These are phyloP conservation scores for Vulpes vulpes DNA, from an alignment of 2,113 vertebrate genomes.

Conservation along the genomic window DNA sequence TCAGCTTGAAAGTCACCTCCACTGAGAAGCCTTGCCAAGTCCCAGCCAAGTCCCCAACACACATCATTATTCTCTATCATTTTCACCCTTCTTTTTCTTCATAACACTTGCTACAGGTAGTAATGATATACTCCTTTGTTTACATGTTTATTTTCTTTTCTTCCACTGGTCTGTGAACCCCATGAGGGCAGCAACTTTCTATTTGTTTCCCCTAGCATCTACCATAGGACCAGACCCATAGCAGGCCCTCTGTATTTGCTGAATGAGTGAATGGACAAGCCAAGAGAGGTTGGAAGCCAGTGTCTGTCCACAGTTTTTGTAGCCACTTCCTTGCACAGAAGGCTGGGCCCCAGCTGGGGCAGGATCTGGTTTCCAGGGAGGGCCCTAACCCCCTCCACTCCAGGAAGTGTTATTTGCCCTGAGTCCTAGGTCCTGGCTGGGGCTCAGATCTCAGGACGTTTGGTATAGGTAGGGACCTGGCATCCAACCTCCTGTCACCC, in stretches of 20 bases:
- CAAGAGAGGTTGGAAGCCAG: background rate
- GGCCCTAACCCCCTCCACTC: background rate
- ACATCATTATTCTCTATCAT: background rate
- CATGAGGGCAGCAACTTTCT: background rate
- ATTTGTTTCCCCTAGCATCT: background rate
- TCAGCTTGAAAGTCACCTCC: background rate
- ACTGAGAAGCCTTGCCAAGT: background rate
- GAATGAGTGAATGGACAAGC: background rate
- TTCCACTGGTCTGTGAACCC: background rate
- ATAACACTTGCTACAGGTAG: background rate
- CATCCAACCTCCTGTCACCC: background rate
- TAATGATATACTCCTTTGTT: constrained; percentile 29
- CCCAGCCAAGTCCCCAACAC: background rate
- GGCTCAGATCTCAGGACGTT: background rate
- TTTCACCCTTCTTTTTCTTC: constrained; percentile 15
- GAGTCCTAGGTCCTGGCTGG: background rate
- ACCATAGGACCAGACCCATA: background rate
- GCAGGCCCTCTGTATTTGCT: background rate
- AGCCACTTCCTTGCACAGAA: background rate
- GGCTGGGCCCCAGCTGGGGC: background rate
- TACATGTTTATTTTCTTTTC: background rate
- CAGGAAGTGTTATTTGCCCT: constrained; percentile 20
- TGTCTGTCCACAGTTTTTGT: background rate
- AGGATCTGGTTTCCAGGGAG: constrained; percentile 66
- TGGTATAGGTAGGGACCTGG: background rate